phyloP scores from a whole-genome alignment of 53 echinoderm and acorn worm species.

The Zoroaster sp. region DNA sequence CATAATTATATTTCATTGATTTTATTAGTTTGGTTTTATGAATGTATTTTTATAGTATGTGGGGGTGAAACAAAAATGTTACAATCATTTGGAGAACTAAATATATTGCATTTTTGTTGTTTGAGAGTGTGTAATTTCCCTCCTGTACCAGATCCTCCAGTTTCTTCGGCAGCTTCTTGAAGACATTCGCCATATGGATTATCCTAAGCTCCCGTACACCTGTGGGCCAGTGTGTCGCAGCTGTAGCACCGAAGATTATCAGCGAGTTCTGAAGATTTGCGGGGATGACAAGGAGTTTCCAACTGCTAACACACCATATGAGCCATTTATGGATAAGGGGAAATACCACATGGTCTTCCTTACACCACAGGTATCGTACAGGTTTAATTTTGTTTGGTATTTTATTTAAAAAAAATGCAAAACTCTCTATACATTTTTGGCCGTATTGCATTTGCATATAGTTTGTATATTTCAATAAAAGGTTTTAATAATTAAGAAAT shows the following conservation, averaged over 20 bases:
- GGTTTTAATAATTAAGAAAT: too few species aligned
- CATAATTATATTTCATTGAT: too few species aligned
- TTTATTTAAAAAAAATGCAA: too few species aligned
- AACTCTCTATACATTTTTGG: too few species aligned
- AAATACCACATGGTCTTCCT: constrained; percentile 47
- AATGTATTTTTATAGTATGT: too few species aligned
- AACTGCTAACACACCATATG: constrained; percentile 7
- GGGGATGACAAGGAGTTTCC: constrained; percentile 39
- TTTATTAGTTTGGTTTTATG: too few species aligned
- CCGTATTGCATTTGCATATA: too few species aligned
- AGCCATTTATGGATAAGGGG: constrained; percentile 1
- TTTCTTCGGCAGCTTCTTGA: not conserved
- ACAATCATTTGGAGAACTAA: too few species aligned
- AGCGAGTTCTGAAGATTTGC: constrained; percentile 27
- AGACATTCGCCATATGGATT: constrained; percentile 47
- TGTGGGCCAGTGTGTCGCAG: constrained; percentile 32
- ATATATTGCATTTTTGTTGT: not conserved
- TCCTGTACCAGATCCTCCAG: constrained; percentile 9
- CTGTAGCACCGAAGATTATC: constrained; percentile 2
- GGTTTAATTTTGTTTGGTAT: too few species aligned
- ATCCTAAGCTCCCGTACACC: constrained; percentile 47
- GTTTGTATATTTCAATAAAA: too few species aligned
- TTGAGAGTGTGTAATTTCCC: not conserved
- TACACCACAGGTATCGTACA: constrained; percentile 49
- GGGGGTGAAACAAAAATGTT: too few species aligned